Evolutionary conservation across 2,113 vertebrate species (phyloP), one percentile per base, ranked within the genome.

Genomic region (Papio anubis): DNA sequence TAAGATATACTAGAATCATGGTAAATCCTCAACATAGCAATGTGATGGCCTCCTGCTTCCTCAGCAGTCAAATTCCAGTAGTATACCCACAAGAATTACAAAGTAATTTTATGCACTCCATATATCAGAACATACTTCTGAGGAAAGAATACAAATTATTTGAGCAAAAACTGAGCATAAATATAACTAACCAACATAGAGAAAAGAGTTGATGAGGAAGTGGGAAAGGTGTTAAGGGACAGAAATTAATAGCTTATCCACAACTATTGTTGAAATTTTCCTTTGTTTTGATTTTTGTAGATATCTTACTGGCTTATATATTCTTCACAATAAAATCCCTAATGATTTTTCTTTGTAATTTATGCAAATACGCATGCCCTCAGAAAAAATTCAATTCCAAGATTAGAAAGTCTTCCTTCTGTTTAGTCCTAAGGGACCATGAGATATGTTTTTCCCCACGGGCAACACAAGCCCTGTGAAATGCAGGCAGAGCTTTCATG

Each of bases 401-500:
- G 96, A 90, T 87, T 55, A 92, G 82, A 97, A 94, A 92, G 27
- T 55, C 73, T 90, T 88, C 38, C 61, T 93, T 93, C 76, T 94
- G 38, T 92, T 88, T 78, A 70, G 52, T 93, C 89, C 68, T 92
- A 40, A 84, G 75, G 35, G 88, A 92, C 18, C 17, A 9, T 16
- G 40, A 75, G 73, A 8, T 81, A 61, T 50, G 14, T 68, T 87
- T 90, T 50, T 48, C 21, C 25, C 40, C 38, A 43, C 0, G n/a
- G 48, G 64, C 64, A 94, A 70, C 40, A 66, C 10, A n/a, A 89
- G 30, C 14, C 70, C 64, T 84, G 18, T 86, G 50, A 93, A 96
- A 94, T 4, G 57, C 50, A 92, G 35, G 23, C 87, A 87, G 59
- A 64, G 73, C 86, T 82, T 92, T 91, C 50, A 88, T 43, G 68